Base-by-base conservation (phyloP, 2,113 vertebrate genomes). In the Phrynocephalus versicolor region DNA sequence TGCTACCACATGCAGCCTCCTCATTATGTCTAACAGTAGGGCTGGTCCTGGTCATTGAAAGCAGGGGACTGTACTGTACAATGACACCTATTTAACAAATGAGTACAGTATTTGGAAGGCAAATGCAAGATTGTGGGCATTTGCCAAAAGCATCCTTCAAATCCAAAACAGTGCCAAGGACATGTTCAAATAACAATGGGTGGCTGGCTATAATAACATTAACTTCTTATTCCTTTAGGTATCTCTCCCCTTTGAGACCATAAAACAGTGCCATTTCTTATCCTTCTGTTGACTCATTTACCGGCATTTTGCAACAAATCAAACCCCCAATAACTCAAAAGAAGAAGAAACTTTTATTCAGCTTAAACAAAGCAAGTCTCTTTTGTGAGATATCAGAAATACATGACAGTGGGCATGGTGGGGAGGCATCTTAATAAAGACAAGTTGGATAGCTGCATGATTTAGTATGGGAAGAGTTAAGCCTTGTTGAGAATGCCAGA, bases 121-220 rank as follows among this genome's bases (percentile, higher is more conserved):
- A 62, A 73, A 88, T 45, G 81, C 86, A 91, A 81, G 89, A 91
- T 89, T 90, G 67, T 86, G 93, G 91, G 85, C 92, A 87, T 90
- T 88, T 92, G 89, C 91, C 93, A 93, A 86, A 85, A 95, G 89
- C 88, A 92, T 83, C 89, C 92, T 94, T 89, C 84, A 93, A 91
- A 35, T 65, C 80, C 73, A 90, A 89, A 92, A 76, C 90, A 91
- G 91, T 88, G 92, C 91, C 55, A 84, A 88, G 10, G 45, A 94
- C 89, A 86, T 93, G 80, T 89, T 86, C 88, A 95, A 77, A 90
- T 90, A 92, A 94, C 91, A 93, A 94, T 92, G 92, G 89, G 90
- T 90, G 85, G 88, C n/a, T n/a, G n/a, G n/a, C n/a, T n/a, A 92
- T 85, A 73, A 73, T 41, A 12, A 19, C 15, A 73, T 88, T 94